Evolutionary conservation across 2,113 vertebrate species (phyloP).

Genomic region (Cheirogaleus medius): DNA sequence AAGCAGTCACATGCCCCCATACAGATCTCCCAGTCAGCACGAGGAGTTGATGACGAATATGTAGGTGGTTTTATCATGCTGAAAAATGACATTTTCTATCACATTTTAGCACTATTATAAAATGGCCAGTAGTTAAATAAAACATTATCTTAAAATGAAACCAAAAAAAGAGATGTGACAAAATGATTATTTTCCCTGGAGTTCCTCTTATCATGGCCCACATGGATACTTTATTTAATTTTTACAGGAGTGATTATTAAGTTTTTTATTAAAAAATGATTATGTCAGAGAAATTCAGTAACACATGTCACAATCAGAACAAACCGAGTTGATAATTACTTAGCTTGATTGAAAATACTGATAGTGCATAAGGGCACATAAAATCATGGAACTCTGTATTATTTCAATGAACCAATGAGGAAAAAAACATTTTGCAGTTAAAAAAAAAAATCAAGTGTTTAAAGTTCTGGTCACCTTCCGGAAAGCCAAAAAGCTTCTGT

Average conservation of each 20-base stretch:
- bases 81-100: slow-evolving; percentile 36
- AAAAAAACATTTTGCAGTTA: slow-evolving; percentile 26
- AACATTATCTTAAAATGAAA: not conserved
- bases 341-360: slow-evolving; percentile 50
- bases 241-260: not conserved
- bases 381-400: slow-evolving; percentile 14
- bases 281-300: slow-evolving; percentile 4
- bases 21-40: not conserved
- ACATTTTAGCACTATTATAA: slow-evolving; percentile 10
- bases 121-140: slow-evolving; percentile 36
- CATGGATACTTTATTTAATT: slow-evolving; percentile 23
- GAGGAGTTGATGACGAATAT: not conserved
- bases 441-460: not conserved
- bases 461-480: not conserved
- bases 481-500: not conserved
- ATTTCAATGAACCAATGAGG: slow-evolving; percentile 6
- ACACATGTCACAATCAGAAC: slow-evolving; percentile 36
- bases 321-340: slow-evolving; percentile 9
- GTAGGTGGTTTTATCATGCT: not conserved
- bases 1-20: not conserved
- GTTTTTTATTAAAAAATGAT: slow-evolving; percentile 46
- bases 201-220: not conserved
- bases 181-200: not conserved
- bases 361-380: not conserved
- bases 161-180: not conserved